Percentiles rank a stretch among this genome's conserved stretches.
Evolutionary conservation across 2,113 vertebrate species (phyloP).

Genomic region (Cryptoleucopteryx plumbea): DNA sequence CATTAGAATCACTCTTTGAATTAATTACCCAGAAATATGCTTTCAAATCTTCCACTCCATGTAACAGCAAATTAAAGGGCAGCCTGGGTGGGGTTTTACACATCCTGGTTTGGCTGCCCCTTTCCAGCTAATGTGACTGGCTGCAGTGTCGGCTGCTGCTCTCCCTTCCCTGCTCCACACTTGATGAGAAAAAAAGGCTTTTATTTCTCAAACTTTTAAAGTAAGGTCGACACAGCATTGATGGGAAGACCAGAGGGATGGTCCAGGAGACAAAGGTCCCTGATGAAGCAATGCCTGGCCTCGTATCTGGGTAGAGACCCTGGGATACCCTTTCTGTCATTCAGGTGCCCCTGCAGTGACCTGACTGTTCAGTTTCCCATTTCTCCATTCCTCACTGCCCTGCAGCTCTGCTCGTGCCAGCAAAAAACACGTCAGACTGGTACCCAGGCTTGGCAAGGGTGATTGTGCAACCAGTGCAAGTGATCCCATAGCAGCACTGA

Average conservation of each 20-base stretch:
- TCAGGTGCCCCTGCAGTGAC: neutral
- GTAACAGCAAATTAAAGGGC: constrained; percentile 68
- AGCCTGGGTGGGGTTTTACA: constrained; percentile 55
- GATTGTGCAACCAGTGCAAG: rapidly evolving
- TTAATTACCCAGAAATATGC: constrained; percentile 71
- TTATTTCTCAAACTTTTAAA: neutral
- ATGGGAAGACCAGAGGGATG: neutral
- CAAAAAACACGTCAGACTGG: neutral
- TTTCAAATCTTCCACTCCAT: constrained; percentile 65
- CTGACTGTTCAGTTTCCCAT: neutral
- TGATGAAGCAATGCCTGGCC: neutral
- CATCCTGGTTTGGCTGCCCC: constrained; percentile 16
- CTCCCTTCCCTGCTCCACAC: neutral
- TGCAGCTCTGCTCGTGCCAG: neutral
- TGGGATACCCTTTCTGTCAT: neutral
- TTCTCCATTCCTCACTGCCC: neutral
- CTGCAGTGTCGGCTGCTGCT: neutral
- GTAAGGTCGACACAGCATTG: neutral
- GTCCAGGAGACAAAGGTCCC: neutral
- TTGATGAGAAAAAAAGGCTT: neutral
- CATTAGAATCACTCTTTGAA: constrained; percentile 67
- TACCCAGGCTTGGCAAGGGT: neutral
- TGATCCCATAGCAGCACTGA: neutral
- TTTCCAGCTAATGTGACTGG: neutral
- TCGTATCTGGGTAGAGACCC: neutral